A percentile compares a stretch with the other conserved stretches of the same genome.
phyloP scores from a whole-genome alignment of 1,140 invertebrate species.

The Leptonema lineaticorne region DNA sequence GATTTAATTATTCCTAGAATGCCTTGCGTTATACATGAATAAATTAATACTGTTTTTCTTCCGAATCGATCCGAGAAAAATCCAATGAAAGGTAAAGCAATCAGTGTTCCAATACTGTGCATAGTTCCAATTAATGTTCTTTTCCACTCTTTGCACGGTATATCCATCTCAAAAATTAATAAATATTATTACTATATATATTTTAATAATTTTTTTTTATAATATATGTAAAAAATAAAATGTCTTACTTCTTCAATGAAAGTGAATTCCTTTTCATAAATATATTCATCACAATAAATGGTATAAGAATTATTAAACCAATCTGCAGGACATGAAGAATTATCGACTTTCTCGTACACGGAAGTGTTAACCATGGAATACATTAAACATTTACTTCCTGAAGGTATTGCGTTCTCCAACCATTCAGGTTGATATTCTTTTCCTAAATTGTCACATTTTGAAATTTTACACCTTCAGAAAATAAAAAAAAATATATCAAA shows the following conservation, averaged over 20 bases:
- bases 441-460: constrained; percentile 48
- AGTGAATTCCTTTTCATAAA: constrained; percentile 48
- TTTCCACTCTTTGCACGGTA: constrained; percentile 63
- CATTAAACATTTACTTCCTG: constrained; percentile 43
- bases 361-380: constrained; percentile 41
- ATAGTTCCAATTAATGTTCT: constrained; percentile 70
- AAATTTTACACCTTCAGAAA: constrained; percentile 54
- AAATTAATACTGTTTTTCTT: constrained; percentile 62
- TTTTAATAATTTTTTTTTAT: too few species aligned
- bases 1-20: constrained; percentile 65
- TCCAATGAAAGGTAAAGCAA: constrained; percentile 67
- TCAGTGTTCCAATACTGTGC: constrained; percentile 68
- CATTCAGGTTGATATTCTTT: constrained; percentile 45
- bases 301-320: constrained; percentile 45
- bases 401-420: constrained; percentile 49
- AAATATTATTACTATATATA: too few species aligned
- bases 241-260: constrained; percentile 51
- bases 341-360: neutral
- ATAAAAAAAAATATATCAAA: too few species aligned
- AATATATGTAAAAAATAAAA: neutral
- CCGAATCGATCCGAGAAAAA: constrained; percentile 67
- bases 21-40: constrained; percentile 59
- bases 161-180: constrained; percentile 46
- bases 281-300: constrained; percentile 45
- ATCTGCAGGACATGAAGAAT: constrained; percentile 44